These are phyloP conservation scores for Chionodraco myersi DNA, from an alignment of 2,113 vertebrate genomes.

Conservation along the genomic window DNA sequence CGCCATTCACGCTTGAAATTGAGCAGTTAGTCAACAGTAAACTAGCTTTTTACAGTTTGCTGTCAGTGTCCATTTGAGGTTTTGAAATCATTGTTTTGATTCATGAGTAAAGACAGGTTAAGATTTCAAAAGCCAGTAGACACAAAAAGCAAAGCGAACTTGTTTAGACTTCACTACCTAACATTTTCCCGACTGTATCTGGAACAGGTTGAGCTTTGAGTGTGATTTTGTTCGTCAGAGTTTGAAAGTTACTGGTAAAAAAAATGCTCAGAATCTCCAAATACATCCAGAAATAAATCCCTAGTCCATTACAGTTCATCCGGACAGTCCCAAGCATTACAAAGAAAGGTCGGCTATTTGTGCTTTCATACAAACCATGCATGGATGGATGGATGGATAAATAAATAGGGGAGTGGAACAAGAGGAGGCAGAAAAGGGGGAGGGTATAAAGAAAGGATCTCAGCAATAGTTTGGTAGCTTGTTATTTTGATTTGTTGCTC, in stretches of 20 bases:
- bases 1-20: conserved; percentile 28
- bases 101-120: not conserved
- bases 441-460: not conserved
- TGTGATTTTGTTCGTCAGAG: not conserved
- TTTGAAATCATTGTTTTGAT: not conserved
- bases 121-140: not conserved
- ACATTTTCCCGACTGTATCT: not conserved
- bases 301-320: not conserved
- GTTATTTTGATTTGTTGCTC: conserved; percentile 45
- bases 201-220: not conserved
- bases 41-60: not conserved
- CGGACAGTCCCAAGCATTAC: not conserved
- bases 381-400: conserved; percentile 30
- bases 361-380: conserved; percentile 25
- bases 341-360: not conserved
- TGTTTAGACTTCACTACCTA: not conserved
- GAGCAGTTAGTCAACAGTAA: conserved; percentile 29
- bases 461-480: conserved; percentile 28
- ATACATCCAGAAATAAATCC: not conserved
- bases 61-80: not conserved
- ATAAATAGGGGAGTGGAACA: not conserved
- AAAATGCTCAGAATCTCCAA: not conserved
- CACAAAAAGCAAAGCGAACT: not conserved
- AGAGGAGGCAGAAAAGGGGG: not conserved
- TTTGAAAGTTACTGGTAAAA: not conserved